These are phyloP conservation scores for Perca flavescens DNA, from an alignment of 2,113 vertebrate genomes.

Conservation along the genomic window DNA sequence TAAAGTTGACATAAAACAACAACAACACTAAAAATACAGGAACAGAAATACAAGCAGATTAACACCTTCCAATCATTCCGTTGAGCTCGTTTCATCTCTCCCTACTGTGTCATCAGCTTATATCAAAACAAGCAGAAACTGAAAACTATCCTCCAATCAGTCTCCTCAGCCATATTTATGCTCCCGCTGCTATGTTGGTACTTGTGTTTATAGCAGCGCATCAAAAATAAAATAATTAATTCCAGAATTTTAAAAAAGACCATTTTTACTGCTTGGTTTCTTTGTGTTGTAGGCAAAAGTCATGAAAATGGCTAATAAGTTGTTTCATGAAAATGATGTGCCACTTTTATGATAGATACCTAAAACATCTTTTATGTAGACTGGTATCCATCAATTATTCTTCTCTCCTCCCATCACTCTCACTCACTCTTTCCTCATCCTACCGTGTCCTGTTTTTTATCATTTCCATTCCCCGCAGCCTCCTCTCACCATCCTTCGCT, in stretches of 20 bases:
- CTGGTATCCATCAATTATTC: constrained; percentile 53
- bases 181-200: constrained; percentile 40
- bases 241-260: constrained; percentile 12
- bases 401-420: constrained; percentile 33
- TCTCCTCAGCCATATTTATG: constrained; percentile 48
- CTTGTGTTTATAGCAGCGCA: constrained; percentile 30
- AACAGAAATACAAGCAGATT: constrained; percentile 59
- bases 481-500: constrained; percentile 54
- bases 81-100: constrained; percentile 64
- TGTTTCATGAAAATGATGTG: constrained; percentile 11
- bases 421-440: constrained; percentile 32
- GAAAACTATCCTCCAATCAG: constrained; percentile 66
- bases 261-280: constrained; percentile 4
- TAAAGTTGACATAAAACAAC: constrained; percentile 66
- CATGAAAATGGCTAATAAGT: constrained; percentile 24
- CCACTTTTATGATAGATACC: constrained; percentile 24
- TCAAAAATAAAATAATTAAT: constrained; percentile 42
- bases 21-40: constrained; percentile 67
- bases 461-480: constrained; percentile 48
- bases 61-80: constrained; percentile 60
- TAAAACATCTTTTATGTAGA: constrained; percentile 27
- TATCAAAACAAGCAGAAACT: constrained; percentile 60
- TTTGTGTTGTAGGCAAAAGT: constrained; percentile 19
- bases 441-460: constrained; percentile 45
- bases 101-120: constrained; percentile 66